Percentiles rank a stretch among this genome's conserved stretches.
phyloP scores from a whole-genome alignment of 2,113 vertebrate species.

The Atlantisia rogersi region DNA sequence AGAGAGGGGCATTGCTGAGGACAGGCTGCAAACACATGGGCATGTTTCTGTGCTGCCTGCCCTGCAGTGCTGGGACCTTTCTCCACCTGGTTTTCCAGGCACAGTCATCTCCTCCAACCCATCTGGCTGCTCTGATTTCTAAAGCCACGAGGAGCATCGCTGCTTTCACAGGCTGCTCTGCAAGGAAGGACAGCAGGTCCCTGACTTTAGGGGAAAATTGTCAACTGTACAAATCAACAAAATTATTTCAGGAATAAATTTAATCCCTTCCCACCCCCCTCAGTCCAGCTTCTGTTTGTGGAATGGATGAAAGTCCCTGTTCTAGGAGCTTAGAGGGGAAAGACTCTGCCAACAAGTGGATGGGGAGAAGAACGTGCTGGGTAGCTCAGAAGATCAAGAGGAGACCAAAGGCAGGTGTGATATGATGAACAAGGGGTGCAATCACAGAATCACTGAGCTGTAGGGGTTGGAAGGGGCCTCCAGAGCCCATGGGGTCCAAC shows the following conservation, averaged over 20 bases:
- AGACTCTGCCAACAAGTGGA: not conserved
- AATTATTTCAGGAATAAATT: not conserved
- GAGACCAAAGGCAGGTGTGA: not conserved
- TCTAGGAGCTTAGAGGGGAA: not conserved
- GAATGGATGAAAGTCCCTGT: not conserved
- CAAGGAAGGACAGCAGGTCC: not conserved
- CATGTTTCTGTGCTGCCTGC: not conserved
- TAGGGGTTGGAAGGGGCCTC: too few species aligned
- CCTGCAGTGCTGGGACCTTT: not conserved
- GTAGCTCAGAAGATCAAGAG: not conserved
- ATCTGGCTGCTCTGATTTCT: not conserved
- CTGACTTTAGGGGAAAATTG: not conserved
- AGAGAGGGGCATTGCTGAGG: not conserved
- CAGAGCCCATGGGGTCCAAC: too few species aligned
- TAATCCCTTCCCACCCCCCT: too few species aligned
- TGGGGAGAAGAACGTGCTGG: not conserved
- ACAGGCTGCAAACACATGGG: not conserved
- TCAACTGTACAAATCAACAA: not conserved
- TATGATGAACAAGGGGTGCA: too few species aligned
- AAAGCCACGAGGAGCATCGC: rapidly evolving
- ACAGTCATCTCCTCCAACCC: not conserved
- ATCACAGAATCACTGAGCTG: too few species aligned
- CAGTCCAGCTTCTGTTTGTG: not conserved
- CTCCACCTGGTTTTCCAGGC: not conserved
- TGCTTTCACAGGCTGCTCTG: not conserved